Conservation (phyloP, 2,888 invertebrate genomes). For the Cheilosia vernalis region DNA sequence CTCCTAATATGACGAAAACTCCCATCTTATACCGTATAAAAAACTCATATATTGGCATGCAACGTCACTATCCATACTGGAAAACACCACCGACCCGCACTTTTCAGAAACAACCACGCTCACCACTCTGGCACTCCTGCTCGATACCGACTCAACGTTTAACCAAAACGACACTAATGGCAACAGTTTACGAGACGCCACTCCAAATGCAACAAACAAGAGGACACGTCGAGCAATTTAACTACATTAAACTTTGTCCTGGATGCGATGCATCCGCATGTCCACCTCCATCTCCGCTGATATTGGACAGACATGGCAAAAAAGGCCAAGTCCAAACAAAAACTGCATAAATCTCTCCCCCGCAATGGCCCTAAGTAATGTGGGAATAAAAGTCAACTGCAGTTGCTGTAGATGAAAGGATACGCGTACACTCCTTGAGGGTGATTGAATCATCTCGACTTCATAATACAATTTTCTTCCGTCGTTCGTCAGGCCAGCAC, state of each 20-base stretch:
- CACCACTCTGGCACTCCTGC: not conserved
- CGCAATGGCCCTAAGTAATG: conserved; percentile 60
- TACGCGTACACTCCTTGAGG: conserved; percentile 62
- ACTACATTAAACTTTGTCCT: conserved; percentile 71
- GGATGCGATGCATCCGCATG: conserved; percentile 55
- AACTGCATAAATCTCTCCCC: conserved; percentile 59
- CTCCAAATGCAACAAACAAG: conserved; percentile 62
- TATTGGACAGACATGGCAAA: conserved; percentile 30
- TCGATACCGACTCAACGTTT: not conserved
- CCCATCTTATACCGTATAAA: too few relatives aligned
- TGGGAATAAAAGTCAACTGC: conserved; percentile 72
- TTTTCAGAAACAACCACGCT: not conserved
- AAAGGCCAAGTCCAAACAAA: conserved; percentile 22
- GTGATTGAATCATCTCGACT: conserved; percentile 74
- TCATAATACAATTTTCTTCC: conserved; percentile 71
- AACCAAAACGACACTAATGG: conserved; percentile 35
- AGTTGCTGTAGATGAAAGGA: conserved; percentile 67
- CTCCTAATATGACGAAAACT: too few relatives aligned
- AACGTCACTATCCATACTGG: not conserved
- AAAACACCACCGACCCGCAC: not conserved
- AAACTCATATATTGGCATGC: not conserved
- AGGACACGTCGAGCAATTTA: conserved; percentile 59
- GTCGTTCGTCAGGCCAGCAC: conserved; percentile 30
- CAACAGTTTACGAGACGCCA: conserved; percentile 62
- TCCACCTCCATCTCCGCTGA: conserved; percentile 61